Base-by-base conservation (phyloP, 2,888 invertebrate species). In the Galeopsomyia nigrocyanea region DNA sequence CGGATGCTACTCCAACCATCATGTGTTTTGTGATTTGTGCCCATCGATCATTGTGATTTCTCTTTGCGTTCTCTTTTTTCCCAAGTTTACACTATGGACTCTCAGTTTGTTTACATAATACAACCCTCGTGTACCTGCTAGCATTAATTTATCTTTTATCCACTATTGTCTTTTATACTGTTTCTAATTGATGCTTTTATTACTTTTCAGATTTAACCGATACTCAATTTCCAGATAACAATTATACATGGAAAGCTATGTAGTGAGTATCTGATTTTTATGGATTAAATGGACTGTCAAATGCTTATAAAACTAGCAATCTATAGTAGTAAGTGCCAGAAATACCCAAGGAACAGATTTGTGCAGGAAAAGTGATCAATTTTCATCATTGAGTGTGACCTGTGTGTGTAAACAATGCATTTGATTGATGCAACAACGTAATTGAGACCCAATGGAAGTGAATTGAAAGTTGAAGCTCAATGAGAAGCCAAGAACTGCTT, bases 241-340 rank as follows among this genome's bases (percentile, higher is more conserved):
- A 84, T 82, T 84, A 80, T 80, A 80, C 80, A 83, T 82, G 86
- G 84, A 86, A 84, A 88, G 88, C 87, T 89, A 90, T 90, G 90
- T 90, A 90, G 90, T 90, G 86, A 90, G 90, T 90, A 87, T 70
- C 13, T 19, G 6, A 16, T 26, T 14, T 2, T 31, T n/a, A 17
- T 46, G 6, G 9, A 46, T 56, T 14, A 51, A 10, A n/a, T 13
- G 47, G 39, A 46, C n/a, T 3, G 7, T 55, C 22, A 56, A 60
- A n/a, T 56, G 6, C 5, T 21, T 39, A 22, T 55, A 50, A 17
- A n/a, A 10, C 57, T 68, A 16, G 49, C 53, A 51, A 56, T 51
- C 14, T 50, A 66, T 31, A n/a, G 49, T 21, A 10, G 46, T 58
- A 53, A 72, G 67, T 50, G 62, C 50, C 58, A 71, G 57, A 72